phyloP scores from a whole-genome alignment of 2,888 invertebrate species.

The Arctia plantaginis region DNA sequence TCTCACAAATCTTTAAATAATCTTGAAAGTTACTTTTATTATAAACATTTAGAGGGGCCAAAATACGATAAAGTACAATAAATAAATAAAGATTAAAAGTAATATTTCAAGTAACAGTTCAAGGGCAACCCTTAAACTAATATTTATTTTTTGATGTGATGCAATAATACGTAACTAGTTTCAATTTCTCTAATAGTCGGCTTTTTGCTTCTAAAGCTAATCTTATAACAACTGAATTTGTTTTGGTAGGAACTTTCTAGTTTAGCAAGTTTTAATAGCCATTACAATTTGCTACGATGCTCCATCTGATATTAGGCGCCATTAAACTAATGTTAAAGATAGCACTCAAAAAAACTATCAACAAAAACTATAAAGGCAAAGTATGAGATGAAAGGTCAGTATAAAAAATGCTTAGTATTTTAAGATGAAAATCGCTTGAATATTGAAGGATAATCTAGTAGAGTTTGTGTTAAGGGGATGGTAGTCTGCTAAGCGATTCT shows the following conservation, averaged over 20 bases:
- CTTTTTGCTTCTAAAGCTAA: conserved; percentile 54
- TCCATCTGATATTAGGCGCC: conserved; percentile 75
- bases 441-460: conserved; percentile 52
- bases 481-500: conserved; percentile 75
- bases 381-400: conserved; percentile 76
- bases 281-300: conserved; percentile 81
- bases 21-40: too few species aligned
- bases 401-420: conserved; percentile 72
- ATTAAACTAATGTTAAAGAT: conserved; percentile 82
- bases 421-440: conserved; percentile 73
- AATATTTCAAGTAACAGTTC: too few species aligned
- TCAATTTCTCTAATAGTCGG: neutral
- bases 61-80: too few species aligned
- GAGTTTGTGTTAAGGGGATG: conserved; percentile 63
- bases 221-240: conserved; percentile 71
- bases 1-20: too few species aligned
- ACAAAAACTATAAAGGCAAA: conserved; percentile 80
- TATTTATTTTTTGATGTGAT: neutral
- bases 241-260: conserved; percentile 70
- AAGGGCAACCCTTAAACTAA: too few species aligned
- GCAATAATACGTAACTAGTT: neutral
- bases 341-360: conserved; percentile 79
- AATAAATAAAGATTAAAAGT: too few species aligned
- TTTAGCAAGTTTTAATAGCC: conserved; percentile 74
- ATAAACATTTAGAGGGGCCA: too few species aligned